Percentiles rank a stretch among this genome's conserved stretches.
These are phyloP conservation scores for Ectropis grisescens DNA, from an alignment of 1,140 invertebrate species.

Conservation along the genomic window DNA sequence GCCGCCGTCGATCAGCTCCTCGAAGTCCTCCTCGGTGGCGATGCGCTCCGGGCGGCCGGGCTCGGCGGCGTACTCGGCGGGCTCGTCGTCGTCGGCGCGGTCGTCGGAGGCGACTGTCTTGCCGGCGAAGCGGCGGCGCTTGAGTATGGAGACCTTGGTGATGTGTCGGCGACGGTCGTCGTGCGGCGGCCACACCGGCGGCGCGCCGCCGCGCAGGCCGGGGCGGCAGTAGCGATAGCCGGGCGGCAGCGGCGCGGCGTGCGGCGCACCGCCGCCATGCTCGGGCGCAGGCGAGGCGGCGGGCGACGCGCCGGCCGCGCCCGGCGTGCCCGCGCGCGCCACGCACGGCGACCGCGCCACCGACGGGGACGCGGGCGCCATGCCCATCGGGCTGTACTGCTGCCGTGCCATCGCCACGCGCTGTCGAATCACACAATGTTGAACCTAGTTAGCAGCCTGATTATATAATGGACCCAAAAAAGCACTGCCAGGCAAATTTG, in stretches of 20 bases:
- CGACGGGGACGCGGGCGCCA: slow-evolving; percentile 75
- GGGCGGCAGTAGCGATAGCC: slow-evolving; percentile 71
- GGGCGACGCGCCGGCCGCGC: slow-evolving; percentile 37
- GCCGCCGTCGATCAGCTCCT: slow-evolving; percentile 72
- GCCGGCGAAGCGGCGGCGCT: slow-evolving; percentile 64
- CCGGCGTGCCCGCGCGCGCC: slow-evolving; percentile 43
- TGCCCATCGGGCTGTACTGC: slow-evolving; percentile 67
- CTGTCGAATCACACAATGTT: too few relatives aligned
- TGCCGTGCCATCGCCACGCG: slow-evolving; percentile 30
- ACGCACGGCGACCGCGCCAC: slow-evolving; percentile 74
- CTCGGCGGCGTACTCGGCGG: slow-evolving; percentile 33
- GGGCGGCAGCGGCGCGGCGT: slow-evolving; percentile 46
- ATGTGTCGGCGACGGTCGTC: slow-evolving; percentile 68
- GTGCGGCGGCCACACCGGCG: slow-evolving; percentile 75
- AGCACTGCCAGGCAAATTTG: too few relatives aligned
- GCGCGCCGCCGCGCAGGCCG: slow-evolving; percentile 79
- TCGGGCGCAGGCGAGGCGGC: slow-evolving; percentile 40
- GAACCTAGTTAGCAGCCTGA: too few relatives aligned
- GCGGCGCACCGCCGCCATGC: slow-evolving; percentile 10
- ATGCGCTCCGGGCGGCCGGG: slow-evolving; percentile 52
- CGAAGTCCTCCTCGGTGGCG: slow-evolving; percentile 74
- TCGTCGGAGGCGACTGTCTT: slow-evolving; percentile 61
- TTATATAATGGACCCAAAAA: too few relatives aligned
- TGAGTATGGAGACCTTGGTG: slow-evolving; percentile 71
- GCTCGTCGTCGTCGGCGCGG: slow-evolving; percentile 34